Evolutionary conservation across 2,113 vertebrate genomes (phyloP), one percentile per base, ranked within the genome.

Genomic region (Atherinomorus stipes): DNA sequence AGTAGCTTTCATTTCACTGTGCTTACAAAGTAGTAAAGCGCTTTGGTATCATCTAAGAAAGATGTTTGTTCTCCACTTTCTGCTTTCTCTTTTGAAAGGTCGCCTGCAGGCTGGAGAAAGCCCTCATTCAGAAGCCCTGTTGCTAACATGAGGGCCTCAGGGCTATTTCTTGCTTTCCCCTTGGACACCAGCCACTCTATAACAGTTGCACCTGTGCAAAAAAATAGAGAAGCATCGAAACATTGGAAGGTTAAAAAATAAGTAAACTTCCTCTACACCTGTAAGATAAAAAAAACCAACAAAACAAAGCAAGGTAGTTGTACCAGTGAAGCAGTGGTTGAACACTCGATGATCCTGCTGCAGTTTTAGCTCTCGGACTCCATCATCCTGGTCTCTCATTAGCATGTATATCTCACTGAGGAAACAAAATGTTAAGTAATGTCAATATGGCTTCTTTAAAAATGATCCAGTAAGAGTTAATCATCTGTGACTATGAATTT

Each of bases 1-100:
- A 9, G 3, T 28, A 13, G 2, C 12, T 45, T 78, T 68, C 26
- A 19, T 11, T 19, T 2, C 51, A 44, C 7, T 44, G 8, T 37
- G 93, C 97, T 96, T 87, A 99, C 97, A 92, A 99, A 99, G 84
- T 98, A 99, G 80, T 99, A 99, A 69, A 96, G 94, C 53, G 97
- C 98, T 49, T 95, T 93, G 0, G 90, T 66, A 2, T 96, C 88
- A 76, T 99, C 97, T 51, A 98, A 85, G 63, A 99, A 95, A 21
- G 92, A 74, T 1, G 86, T 91, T 28, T 97, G 95, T 1, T 94
- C 85, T 0, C 78, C 76, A 0, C 93, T 84, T 19, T 96, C 95
- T 0, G 87, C 93, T 3, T 94, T 95, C 0, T 69, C 86, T 82
- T 99, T 98, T 28, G 98, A 95, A 0, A 93, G 51, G 1, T 97